Percentiles rank a stretch among this genome's conserved stretches.
Conservation (phyloP, 2,113 vertebrate species). For the Myotis yumanensis region DNA sequence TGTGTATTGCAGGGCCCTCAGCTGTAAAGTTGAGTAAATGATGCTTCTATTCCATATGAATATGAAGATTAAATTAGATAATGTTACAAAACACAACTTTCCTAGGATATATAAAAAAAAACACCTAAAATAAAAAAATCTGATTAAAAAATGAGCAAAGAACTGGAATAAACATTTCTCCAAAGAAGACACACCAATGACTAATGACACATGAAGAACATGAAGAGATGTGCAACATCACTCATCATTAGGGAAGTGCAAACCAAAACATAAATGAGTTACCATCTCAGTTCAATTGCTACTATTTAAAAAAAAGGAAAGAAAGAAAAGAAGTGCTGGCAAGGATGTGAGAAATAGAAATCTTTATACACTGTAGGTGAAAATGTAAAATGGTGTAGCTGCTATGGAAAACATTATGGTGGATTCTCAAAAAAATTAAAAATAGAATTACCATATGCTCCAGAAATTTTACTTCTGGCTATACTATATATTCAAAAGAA, state of each 20-base stretch:
- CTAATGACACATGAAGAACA: neutral
- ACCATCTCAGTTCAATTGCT: neutral
- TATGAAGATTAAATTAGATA: neutral
- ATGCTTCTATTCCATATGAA: neutral
- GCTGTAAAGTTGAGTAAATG: neutral
- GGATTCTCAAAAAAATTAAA: conserved; percentile 9
- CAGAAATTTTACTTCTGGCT: neutral
- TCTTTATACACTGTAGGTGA: neutral
- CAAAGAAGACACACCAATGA: neutral
- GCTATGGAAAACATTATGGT: neutral
- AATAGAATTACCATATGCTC: neutral
- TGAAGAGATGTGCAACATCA: neutral
- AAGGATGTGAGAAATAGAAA: neutral
- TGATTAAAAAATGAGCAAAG: neutral
- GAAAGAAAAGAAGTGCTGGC: neutral
- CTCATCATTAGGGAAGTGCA: neutral
- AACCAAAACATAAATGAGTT: neutral
- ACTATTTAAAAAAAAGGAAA: neutral
- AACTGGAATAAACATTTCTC: neutral
- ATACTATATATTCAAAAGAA: neutral
- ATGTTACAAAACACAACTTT: neutral
- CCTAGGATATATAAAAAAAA: neutral
- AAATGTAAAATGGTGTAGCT: neutral
- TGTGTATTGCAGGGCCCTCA: neutral
- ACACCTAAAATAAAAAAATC: neutral